phyloP scores from a whole-genome alignment of 2,888 invertebrate genomes.

The Entomobrya multifasciata region DNA sequence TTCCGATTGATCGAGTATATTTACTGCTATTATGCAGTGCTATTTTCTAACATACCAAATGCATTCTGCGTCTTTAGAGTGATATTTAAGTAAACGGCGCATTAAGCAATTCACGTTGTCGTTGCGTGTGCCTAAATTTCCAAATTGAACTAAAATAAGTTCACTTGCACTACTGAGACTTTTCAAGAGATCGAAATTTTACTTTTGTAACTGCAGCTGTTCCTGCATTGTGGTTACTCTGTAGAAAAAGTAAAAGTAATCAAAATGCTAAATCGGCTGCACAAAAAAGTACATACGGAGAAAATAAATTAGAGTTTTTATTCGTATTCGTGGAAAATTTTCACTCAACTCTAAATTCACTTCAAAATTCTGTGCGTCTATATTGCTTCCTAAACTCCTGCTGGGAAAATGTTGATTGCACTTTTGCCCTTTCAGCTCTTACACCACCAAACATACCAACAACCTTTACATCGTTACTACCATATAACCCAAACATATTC shows the following conservation, averaged over 20 bases:
- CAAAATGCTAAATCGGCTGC: background rate
- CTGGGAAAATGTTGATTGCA: constrained; percentile 60
- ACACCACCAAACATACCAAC: background rate
- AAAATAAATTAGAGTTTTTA: constrained; percentile 34
- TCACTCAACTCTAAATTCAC: constrained; percentile 7
- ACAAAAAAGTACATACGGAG: constrained; percentile 20
- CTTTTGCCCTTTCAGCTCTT: constrained; percentile 39
- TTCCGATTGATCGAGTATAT: constrained; percentile 54
- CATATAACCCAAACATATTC: background rate
- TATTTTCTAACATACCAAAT: too few relatives aligned
- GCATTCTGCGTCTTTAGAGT: too few relatives aligned
- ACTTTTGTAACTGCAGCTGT: constrained; percentile 19
- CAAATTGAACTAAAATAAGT: background rate
- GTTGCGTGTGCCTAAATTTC: constrained; percentile 16
- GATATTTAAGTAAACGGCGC: too few relatives aligned
- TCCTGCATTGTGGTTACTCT: too few relatives aligned
- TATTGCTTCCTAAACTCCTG: too few relatives aligned
- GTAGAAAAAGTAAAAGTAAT: constrained; percentile 32
- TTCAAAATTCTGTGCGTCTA: constrained; percentile 20
- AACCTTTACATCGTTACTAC: too few relatives aligned
- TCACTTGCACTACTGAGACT: background rate
- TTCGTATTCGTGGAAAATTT: constrained; percentile 3
- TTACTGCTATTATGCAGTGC: background rate
- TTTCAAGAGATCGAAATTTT: background rate
- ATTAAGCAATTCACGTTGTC: constrained; percentile 26